These are phyloP conservation scores for Psittacula echo DNA, from an alignment of 2,797 vertebrate species.

Conservation along the genomic window DNA sequence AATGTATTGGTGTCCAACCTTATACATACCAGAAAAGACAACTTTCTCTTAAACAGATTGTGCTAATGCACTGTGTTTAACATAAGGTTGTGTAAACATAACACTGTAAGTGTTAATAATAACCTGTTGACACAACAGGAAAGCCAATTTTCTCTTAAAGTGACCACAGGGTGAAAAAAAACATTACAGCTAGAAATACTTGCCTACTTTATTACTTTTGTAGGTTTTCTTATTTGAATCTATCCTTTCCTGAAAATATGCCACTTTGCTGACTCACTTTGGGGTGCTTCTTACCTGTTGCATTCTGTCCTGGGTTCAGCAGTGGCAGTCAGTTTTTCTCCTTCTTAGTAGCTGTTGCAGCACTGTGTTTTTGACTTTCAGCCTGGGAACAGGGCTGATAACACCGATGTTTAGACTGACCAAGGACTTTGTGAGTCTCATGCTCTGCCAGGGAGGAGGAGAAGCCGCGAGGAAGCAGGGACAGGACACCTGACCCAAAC, in stretches of 20 bases:
- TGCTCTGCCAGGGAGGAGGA: too few species aligned
- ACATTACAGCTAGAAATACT: not conserved
- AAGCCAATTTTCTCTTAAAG: not conserved
- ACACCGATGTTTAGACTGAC: too few species aligned
- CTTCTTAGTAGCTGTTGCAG: too few species aligned
- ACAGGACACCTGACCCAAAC: too few species aligned
- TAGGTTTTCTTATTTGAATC: not conserved
- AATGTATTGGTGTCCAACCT: not conserved
- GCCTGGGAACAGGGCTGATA: too few species aligned
- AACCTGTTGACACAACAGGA: not conserved
- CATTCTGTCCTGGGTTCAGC: not conserved
- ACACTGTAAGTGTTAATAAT: not conserved
- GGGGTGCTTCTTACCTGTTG: not conserved
- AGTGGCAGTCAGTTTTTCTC: too few species aligned
- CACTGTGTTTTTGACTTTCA: too few species aligned
- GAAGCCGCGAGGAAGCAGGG: too few species aligned
- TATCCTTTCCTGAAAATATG: not conserved
- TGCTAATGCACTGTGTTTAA: not conserved
- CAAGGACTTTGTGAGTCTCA: too few species aligned
- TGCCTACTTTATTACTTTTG: not conserved
- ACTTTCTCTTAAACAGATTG: not conserved
- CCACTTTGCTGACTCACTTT: not conserved
- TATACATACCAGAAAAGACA: not conserved
- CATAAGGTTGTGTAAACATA: not conserved
- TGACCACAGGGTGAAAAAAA: not conserved